These are phyloP conservation scores for Macquaria australasica DNA, from an alignment of 2,113 vertebrate genomes.

Conservation along the genomic window DNA sequence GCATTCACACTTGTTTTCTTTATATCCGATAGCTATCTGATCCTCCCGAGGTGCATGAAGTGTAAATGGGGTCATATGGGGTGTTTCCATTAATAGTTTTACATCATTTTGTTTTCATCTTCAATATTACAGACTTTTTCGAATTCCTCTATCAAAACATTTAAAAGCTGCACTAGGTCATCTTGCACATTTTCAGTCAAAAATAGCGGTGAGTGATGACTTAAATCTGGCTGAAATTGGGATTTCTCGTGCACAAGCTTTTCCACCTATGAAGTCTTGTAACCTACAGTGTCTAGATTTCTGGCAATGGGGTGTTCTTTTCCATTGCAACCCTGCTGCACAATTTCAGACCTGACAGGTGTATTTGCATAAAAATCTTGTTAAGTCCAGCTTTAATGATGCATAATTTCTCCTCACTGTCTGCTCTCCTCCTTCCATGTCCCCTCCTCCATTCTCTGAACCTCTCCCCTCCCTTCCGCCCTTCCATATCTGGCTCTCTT, in stretches of 20 bases:
- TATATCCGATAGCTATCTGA: neutral
- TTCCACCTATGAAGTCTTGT: neutral
- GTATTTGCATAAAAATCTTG: slow-evolving; percentile 58
- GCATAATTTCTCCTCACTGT: slow-evolving; percentile 41
- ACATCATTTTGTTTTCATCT: neutral
- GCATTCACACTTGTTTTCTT: neutral
- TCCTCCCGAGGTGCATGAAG: neutral
- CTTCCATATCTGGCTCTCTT: neutral
- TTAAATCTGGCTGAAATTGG: neutral
- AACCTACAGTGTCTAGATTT: neutral
- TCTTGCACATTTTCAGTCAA: neutral
- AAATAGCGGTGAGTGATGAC: neutral
- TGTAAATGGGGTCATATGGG: neutral
- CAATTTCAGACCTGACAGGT: slow-evolving; percentile 7
- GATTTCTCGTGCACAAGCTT: neutral
- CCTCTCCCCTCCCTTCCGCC: neutral
- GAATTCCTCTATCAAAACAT: neutral
- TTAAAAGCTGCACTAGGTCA: neutral
- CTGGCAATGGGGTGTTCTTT: neutral
- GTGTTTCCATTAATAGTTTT: neutral
- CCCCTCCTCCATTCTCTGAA: neutral
- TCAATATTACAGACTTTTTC: neutral
- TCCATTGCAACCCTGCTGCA: neutral
- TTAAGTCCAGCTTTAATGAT: slow-evolving; percentile 44
- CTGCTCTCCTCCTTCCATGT: neutral